These are phyloP conservation scores for human (Homo sapiens) DNA, from an alignment of 2,113 vertebrate genomes.

Conservation along the genomic window GRCh38 chr17:2916001-2916500, in stretches of 20 bases:
- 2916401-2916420: conserved; percentile 32
- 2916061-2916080: background rate
- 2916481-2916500: background rate
- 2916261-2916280: background rate
- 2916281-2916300: background rate
- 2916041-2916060: background rate
- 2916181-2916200: accelerated
- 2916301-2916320: background rate
- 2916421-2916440: conserved; percentile 47
- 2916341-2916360: background rate
- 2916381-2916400: background rate
- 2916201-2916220: background rate
- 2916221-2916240: background rate
- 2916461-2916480: background rate
- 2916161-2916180: background rate
- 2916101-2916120: background rate
- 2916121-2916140: background rate
- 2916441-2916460: conserved; percentile 11
- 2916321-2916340: background rate
- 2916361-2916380: background rate
- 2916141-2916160: background rate
- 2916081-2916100: background rate
- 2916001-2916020: background rate
- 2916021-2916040: background rate
- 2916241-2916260: background rate